Conservation (phyloP, 2,888 invertebrate species). For the Nemurella pictetii region DNA sequence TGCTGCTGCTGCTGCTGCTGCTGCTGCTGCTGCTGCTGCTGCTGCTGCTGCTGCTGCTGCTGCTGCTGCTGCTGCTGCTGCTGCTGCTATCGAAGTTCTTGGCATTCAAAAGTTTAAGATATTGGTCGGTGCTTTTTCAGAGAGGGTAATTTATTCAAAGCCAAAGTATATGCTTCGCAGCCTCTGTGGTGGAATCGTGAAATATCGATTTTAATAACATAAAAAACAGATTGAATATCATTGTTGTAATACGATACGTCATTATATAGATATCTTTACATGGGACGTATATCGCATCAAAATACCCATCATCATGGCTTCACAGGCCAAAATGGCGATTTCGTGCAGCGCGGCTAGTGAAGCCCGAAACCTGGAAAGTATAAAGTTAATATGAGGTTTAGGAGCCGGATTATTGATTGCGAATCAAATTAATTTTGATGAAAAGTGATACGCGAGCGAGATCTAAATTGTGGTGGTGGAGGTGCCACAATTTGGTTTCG, state of each 20-base stretch:
- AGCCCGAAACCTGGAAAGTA: no score
- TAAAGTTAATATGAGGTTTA: no score
- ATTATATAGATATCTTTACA: not conserved
- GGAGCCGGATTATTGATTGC: no score
- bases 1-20: conserved; percentile 21
- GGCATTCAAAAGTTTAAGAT: not conserved
- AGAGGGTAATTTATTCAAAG: not conserved
- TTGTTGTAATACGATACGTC: not conserved
- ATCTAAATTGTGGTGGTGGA: no score
- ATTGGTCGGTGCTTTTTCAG: not conserved
- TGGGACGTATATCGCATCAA: no score
- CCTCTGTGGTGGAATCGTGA: not conserved
- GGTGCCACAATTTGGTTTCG: no score
- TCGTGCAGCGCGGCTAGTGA: no score
- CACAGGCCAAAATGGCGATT: no score
- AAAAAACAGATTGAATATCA: not conserved
- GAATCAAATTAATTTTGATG: no score
- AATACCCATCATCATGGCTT: no score
- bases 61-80: conserved; percentile 22
- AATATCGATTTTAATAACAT: not conserved
- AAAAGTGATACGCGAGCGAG: no score
- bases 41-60: conserved; percentile 24
- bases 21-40: conserved; percentile 24
- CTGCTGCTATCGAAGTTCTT: conserved; percentile 3
- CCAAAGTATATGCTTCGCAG: not conserved